These are phyloP conservation scores for Spermophilus dauricus DNA, from an alignment of 2,113 vertebrate species.

Conservation along the genomic window DNA sequence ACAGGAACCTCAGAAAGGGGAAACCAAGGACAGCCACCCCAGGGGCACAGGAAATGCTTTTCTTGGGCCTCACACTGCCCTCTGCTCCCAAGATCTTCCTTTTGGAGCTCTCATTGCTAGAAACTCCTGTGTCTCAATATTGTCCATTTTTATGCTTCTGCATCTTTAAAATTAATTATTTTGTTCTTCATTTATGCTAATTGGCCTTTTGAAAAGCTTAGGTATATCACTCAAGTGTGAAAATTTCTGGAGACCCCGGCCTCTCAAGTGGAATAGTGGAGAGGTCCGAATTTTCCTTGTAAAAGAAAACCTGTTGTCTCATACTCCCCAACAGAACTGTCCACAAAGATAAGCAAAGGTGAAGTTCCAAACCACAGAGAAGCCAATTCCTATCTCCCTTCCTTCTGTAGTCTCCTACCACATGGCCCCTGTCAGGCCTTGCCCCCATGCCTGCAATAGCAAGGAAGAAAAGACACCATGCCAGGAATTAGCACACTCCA, in stretches of 20 bases:
- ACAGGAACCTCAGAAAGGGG: not conserved
- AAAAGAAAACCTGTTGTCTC: not conserved
- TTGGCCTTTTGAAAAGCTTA: not conserved
- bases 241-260: not conserved
- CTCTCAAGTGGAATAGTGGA: not conserved
- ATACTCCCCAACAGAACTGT: not conserved
- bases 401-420: not conserved
- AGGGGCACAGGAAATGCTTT: not conserved
- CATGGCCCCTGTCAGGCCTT: not conserved
- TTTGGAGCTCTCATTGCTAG: not conserved
- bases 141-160: not conserved
- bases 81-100: not conserved
- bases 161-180: not conserved
- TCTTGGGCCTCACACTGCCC: too few relatives aligned
- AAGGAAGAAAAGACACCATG: not conserved
- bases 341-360: not conserved
- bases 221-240: not conserved
- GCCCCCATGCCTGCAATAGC: not conserved
- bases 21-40: not conserved
- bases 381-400: not conserved
- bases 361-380: not conserved
- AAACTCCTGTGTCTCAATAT: not conserved
- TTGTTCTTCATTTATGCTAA: slow-evolving; percentile 34
- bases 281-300: not conserved
- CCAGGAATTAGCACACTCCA: not conserved